phyloP scores from a whole-genome alignment of 2,888 invertebrate genomes.

The Mesorhabditis sp. region DNA sequence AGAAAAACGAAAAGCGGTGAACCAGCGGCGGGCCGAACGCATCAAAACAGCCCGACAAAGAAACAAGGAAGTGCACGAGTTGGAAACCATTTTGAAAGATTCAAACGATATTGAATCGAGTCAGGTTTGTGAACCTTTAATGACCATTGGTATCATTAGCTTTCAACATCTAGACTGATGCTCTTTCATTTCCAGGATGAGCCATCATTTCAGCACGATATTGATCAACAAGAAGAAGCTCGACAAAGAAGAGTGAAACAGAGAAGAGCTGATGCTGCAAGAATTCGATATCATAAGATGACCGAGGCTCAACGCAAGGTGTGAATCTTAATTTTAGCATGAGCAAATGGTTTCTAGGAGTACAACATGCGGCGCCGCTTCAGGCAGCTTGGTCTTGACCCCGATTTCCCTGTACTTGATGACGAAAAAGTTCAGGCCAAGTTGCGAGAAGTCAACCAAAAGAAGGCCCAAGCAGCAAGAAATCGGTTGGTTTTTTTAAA shows the following conservation, averaged over 20 bases:
- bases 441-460: constrained; percentile 19
- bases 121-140: too few species aligned
- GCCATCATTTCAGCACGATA: neutral
- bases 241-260: constrained; percentile 14
- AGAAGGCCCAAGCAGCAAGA: constrained; percentile 42
- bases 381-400: constrained; percentile 29
- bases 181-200: neutral
- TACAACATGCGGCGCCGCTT: constrained; percentile 36
- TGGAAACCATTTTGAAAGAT: constrained; percentile 15
- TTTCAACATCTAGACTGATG: too few species aligned
- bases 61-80: constrained; percentile 16
- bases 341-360: constrained; percentile 3
- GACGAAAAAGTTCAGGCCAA: constrained; percentile 12
- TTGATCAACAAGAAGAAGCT: constrained; percentile 8
- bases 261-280: constrained; percentile 48
- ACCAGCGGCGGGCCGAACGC: constrained; percentile 11
- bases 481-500: constrained; percentile 13
- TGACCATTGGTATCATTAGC: too few species aligned
- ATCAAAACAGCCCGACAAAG: constrained; percentile 14
- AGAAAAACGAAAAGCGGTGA: constrained; percentile 12
- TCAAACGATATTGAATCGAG: constrained; percentile 12
- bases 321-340: neutral
- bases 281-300: constrained; percentile 50
- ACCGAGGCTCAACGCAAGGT: constrained; percentile 27
- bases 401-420: constrained; percentile 9